Conservation (phyloP, 1,140 invertebrate genomes). For the Lasaia peninsularis region DNA sequence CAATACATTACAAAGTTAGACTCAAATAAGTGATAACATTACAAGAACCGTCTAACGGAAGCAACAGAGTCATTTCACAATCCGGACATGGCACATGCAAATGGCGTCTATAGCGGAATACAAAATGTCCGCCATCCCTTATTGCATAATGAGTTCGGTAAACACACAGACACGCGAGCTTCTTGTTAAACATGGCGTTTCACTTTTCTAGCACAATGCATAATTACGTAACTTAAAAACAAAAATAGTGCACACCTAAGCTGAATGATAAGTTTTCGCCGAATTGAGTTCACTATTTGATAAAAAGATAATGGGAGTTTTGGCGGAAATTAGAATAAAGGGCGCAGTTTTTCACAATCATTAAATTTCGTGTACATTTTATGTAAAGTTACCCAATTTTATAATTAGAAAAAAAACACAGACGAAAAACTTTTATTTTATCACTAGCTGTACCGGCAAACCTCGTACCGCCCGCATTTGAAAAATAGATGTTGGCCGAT, state of each 20-base stretch:
- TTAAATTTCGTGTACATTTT: too few relatives aligned
- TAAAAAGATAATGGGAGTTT: too few relatives aligned
- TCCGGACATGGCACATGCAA: slow-evolving; percentile 60
- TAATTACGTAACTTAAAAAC: background rate
- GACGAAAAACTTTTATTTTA: too few relatives aligned
- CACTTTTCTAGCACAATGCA: slow-evolving; percentile 47
- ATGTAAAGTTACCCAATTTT: too few relatives aligned
- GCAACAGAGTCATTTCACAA: slow-evolving; percentile 69
- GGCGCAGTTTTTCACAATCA: too few relatives aligned
- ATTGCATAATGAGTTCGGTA: slow-evolving; percentile 58
- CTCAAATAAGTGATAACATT: background rate
- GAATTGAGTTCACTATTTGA: background rate
- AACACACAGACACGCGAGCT: slow-evolving; percentile 43
- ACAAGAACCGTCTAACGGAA: slow-evolving; percentile 43
- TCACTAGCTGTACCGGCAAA: too few relatives aligned
- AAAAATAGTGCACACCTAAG: background rate
- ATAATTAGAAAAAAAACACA: too few relatives aligned
- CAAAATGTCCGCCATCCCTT: slow-evolving; percentile 55
- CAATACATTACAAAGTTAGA: too few relatives aligned
- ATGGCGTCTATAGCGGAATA: slow-evolving; percentile 45
- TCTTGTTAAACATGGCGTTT: slow-evolving; percentile 57
- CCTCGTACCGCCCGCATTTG: too few relatives aligned
- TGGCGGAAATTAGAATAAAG: too few relatives aligned
- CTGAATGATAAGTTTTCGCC: background rate
- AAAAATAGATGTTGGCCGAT: too few relatives aligned